Conservation (phyloP, 2,113 vertebrate genomes). For the Trogon melanurus region DNA sequence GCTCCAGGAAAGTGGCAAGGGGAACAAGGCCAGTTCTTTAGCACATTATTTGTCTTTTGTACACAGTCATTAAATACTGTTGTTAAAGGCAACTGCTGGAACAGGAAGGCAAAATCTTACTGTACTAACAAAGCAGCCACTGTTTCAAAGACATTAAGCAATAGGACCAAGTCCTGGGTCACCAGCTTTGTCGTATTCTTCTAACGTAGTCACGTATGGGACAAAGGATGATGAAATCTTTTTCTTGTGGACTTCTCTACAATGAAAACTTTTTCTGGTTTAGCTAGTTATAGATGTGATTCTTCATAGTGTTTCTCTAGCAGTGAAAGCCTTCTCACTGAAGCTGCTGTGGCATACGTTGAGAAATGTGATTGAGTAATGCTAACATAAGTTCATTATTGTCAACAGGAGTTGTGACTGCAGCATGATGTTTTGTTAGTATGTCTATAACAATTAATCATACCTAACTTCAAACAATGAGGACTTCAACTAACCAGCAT, state of each 20-base stretch:
- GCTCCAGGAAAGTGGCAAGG: neutral
- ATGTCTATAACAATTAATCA: neutral
- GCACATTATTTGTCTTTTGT: neutral
- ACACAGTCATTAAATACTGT: neutral
- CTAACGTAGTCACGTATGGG: neutral
- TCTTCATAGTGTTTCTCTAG: neutral
- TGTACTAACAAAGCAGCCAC: neutral
- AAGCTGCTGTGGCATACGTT: neutral
- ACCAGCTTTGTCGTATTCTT: neutral
- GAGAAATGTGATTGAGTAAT: neutral
- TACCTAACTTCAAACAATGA: neutral
- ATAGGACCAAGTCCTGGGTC: neutral
- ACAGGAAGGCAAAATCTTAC: neutral
- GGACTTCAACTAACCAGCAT: neutral
- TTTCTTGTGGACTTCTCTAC: neutral
- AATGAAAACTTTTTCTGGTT: neutral
- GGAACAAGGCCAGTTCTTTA: neutral
- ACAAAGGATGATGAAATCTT: neutral
- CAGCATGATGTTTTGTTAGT: neutral
- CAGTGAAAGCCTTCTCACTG: rapidly evolving
- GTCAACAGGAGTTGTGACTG: neutral
- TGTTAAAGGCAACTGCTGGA: neutral
- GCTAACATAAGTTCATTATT: neutral
- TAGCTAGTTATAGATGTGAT: neutral
- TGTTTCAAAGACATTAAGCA: neutral